Base-by-base conservation (phyloP, 30 jellyfish, hydroid and myxozoan genomes). In the Cassiopea andromeda region DNA sequence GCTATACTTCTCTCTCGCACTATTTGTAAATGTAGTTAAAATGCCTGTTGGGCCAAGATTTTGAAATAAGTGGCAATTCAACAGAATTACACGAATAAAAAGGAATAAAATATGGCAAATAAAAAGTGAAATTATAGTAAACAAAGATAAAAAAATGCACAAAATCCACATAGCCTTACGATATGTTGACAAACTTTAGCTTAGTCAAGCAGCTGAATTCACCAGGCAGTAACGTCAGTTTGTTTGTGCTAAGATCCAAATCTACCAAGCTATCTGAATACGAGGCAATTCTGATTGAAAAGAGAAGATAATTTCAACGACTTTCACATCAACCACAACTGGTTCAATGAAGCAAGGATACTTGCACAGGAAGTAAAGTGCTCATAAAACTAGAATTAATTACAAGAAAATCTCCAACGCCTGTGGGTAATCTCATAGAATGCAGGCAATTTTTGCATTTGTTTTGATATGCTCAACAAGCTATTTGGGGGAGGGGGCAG, bases 191-290 rank as follows among this genome's bases (percentile, higher is more conserved):
- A 46, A 83, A 82, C 16, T 87, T 77, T 46, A 90, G 78, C 80
- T 58, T 74, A 6, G 79, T 2, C 54, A 70, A 19, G 54, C 79
- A 70, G 27, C 57, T 43, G 17, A 92, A 49, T 3, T 54, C 89
- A 44, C 49, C 77, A 45, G 98, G 92, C 49, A 92, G 68, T 48
- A 90, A 46, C 48, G 93, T 73, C 15, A 92, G 68, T 79, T 87
- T 80, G 54, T 92, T 92, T 54, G 77, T 76, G 60, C 96, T 85
- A 10, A 85, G 18, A 75, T 85, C 73, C 78, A 92, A 46, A n/a
- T 92, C 98, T 45, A 45, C 59, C 87, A 92, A 60, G 46, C 85
- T 85, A 12, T 59, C 49, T 13, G 95, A 54, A 81, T 85, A 92
- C 54, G 84, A 54, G 48, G 79, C 66, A 1, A 91, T 75, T 69